Evolutionary conservation across 2,797 vertebrate genomes (phyloP).

Genomic region (Chloroceryle amazona): DNA sequence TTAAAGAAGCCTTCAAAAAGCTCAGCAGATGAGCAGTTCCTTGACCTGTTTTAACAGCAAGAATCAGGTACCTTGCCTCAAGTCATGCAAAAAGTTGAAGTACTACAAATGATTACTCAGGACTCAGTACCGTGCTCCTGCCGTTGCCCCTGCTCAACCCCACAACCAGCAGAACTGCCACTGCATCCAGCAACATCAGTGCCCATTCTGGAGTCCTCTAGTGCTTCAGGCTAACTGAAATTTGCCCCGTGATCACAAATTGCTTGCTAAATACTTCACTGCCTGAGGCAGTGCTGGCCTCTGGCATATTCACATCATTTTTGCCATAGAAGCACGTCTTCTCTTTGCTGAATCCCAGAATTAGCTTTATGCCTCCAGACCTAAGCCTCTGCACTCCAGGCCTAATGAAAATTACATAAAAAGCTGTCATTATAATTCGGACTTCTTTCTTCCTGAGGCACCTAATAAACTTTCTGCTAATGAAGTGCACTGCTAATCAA

Average conservation of each 20-base stretch:
- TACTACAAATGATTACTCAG: neutral
- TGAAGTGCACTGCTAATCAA: constrained; percentile 56
- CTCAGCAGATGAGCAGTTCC: neutral
- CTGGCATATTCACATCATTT: neutral
- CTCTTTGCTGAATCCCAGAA: constrained; percentile 42
- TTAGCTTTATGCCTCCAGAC: constrained; percentile 60
- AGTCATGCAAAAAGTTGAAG: neutral
- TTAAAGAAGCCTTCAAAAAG: neutral
- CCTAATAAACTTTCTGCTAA: constrained; percentile 69
- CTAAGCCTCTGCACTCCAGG: constrained; percentile 22
- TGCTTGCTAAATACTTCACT: constrained; percentile 35
- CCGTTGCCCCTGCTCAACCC: neutral
- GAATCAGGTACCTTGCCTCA: neutral
- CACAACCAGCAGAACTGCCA: neutral
- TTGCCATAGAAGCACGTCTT: neutral
- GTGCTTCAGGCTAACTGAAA: constrained; percentile 11
- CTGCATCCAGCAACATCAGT: neutral
- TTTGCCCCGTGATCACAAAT: constrained; percentile 29
- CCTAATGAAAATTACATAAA: constrained; percentile 66
- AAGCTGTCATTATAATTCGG: constrained; percentile 63
- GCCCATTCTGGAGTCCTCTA: neutral
- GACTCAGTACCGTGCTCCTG: neutral
- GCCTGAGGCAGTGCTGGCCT: neutral
- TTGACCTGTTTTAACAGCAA: neutral
- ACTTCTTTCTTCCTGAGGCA: constrained; percentile 54